Percentiles rank a stretch among this genome's conserved stretches.
Conservation (phyloP, 2,113 vertebrate species). For the Numida meleagris region DNA sequence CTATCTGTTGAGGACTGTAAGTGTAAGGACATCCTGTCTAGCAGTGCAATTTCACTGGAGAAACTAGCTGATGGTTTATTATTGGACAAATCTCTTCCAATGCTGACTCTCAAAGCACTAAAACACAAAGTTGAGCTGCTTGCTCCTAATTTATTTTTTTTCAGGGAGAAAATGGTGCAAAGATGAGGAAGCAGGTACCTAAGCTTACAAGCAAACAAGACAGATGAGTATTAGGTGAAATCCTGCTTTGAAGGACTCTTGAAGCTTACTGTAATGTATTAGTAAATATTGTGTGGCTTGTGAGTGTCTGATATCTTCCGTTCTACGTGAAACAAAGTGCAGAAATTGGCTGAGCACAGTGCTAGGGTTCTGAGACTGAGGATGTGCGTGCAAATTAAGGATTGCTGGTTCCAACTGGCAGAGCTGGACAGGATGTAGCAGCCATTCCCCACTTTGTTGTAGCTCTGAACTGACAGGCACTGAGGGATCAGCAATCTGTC, state of each 20-base stretch:
- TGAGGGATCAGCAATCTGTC: slow-evolving; percentile 20
- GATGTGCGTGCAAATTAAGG: background rate
- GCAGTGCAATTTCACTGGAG: slow-evolving; percentile 5
- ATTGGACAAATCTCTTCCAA: background rate
- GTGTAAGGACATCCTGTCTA: background rate
- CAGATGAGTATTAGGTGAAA: background rate
- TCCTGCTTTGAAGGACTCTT: slow-evolving; percentile 1
- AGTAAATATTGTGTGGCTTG: background rate
- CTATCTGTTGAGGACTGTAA: background rate
- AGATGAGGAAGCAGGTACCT: background rate
- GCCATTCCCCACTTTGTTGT: background rate
- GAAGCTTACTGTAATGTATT: background rate
- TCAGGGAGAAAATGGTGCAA: background rate
- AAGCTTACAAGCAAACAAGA: background rate
- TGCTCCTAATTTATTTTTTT: background rate
- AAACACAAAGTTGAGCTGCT: background rate
- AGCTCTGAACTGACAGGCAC: slow-evolving; percentile 25
- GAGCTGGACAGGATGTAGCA: background rate
- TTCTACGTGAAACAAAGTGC: background rate
- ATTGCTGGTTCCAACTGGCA: background rate
- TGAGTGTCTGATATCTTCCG: background rate
- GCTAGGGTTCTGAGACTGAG: background rate
- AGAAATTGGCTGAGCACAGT: background rate
- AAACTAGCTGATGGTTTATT: background rate
- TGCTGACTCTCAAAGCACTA: background rate